A percentile compares a stretch with the other conserved stretches of the same genome.
These are phyloP conservation scores for Rhegmatorhina hoffmannsi DNA, from an alignment of 2,113 vertebrate species.

Conservation along the genomic window DNA sequence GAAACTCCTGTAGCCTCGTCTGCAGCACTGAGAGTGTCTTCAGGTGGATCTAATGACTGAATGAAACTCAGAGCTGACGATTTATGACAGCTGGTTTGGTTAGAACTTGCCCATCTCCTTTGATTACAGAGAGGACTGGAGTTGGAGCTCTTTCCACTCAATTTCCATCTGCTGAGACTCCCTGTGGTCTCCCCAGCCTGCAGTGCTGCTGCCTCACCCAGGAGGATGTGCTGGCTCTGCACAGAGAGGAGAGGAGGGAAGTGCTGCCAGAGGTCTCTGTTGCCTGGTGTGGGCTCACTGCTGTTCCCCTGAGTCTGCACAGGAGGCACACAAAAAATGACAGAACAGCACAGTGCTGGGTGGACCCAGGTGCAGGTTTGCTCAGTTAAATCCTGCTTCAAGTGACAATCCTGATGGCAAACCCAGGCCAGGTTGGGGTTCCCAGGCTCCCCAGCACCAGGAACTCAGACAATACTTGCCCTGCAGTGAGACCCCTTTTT, in stretches of 20 bases:
- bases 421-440: background rate
- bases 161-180: background rate
- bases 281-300: background rate
- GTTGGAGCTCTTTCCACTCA: background rate
- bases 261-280: background rate
- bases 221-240: background rate
- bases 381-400: fast-evolving
- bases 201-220: background rate
- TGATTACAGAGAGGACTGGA: background rate
- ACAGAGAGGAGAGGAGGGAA: background rate
- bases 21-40: background rate
- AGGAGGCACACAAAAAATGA: background rate
- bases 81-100: background rate
- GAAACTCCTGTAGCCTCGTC: background rate
- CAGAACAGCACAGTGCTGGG: fast-evolving
- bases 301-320: background rate
- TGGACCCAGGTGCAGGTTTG: fast-evolving
- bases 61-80: background rate
- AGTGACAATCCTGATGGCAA: fast-evolving
- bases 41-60: constrained; percentile 5
- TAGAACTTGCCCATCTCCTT: constrained; percentile 24
- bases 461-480: background rate
- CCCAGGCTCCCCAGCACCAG: background rate
- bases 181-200: background rate
- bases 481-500: fast-evolving